Evolutionary conservation across 2,888 invertebrate species (phyloP).

Genomic region (Venustoraphidia nigricollis): DNA sequence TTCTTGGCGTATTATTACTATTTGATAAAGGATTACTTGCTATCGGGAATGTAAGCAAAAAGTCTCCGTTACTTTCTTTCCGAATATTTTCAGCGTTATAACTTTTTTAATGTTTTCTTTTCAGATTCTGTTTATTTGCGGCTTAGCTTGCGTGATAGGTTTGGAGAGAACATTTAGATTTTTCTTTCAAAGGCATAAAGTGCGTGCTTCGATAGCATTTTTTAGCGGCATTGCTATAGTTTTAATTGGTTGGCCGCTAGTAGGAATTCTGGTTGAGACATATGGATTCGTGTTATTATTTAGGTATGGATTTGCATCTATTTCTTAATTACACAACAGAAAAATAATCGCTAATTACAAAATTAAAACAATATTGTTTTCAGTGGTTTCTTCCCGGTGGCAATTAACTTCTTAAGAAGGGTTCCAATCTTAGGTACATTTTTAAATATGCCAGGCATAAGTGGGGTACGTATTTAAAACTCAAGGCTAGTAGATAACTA

Average conservation of each 20-base stretch:
- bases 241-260: slow-evolving; percentile 85
- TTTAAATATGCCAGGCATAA: slow-evolving; percentile 77
- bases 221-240: slow-evolving; percentile 88
- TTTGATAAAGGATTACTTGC: slow-evolving; percentile 96
- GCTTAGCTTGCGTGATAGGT: slow-evolving; percentile 92
- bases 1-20: slow-evolving; percentile 80
- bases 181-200: slow-evolving; percentile 94
- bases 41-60: slow-evolving; percentile 90
- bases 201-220: slow-evolving; percentile 78
- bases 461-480: slow-evolving; percentile 45
- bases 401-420: slow-evolving; percentile 84
- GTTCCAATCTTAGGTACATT: slow-evolving; percentile 83
- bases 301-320: slow-evolving; percentile 35
- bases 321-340: neutral
- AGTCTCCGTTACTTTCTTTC: neutral
- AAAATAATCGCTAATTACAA: neutral
- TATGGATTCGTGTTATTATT: slow-evolving; percentile 87
- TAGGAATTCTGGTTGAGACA: slow-evolving; percentile 92
- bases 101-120: slow-evolving; percentile 22
- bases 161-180: slow-evolving; percentile 89
- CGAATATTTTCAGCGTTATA: neutral
- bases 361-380: slow-evolving; percentile 17
- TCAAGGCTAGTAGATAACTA: too few species aligned
- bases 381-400: slow-evolving; percentile 96
- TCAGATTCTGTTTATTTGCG: slow-evolving; percentile 91